Conservation (phyloP, 2,888 invertebrate species). For the Amphipyra tragopoginis region DNA sequence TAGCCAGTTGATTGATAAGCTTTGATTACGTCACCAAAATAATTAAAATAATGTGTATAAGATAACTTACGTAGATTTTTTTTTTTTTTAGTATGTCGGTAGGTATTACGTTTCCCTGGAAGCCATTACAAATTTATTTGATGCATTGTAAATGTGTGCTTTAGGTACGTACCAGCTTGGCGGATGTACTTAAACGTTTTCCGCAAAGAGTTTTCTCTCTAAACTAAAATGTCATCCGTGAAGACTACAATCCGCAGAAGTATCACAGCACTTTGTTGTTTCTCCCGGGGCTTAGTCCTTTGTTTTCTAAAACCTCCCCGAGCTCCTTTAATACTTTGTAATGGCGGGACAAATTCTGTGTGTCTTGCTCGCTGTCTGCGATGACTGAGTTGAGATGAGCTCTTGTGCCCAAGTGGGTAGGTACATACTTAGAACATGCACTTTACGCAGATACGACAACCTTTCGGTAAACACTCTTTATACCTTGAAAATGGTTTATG, state of each 20-base stretch:
- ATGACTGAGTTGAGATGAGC: slow-evolving; percentile 65
- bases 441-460: slow-evolving; percentile 42
- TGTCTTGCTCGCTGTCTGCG: slow-evolving; percentile 70
- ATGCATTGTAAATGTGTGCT: slow-evolving; percentile 30
- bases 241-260: slow-evolving; percentile 77
- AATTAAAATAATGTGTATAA: background rate
- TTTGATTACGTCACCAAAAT: background rate
- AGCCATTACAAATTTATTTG: slow-evolving; percentile 26
- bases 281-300: slow-evolving; percentile 80
- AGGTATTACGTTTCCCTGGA: background rate
- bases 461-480: slow-evolving; percentile 26
- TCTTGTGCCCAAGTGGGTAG: slow-evolving; percentile 49
- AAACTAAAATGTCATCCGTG: slow-evolving; percentile 80
- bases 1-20: background rate
- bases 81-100: too few relatives aligned
- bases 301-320: slow-evolving; percentile 80
- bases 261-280: slow-evolving; percentile 83
- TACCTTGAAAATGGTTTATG: background rate
- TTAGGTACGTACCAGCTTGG: slow-evolving; percentile 18
- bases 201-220: slow-evolving; percentile 74
- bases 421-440: slow-evolving; percentile 43
- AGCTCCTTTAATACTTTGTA: slow-evolving; percentile 84
- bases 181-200: slow-evolving; percentile 61
- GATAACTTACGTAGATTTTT: too few relatives aligned
- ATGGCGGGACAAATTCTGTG: slow-evolving; percentile 79